Percentiles rank a stretch among this genome's conserved stretches.
phyloP scores from a whole-genome alignment of 2,113 vertebrate species.

The Camelus bactrianus region DNA sequence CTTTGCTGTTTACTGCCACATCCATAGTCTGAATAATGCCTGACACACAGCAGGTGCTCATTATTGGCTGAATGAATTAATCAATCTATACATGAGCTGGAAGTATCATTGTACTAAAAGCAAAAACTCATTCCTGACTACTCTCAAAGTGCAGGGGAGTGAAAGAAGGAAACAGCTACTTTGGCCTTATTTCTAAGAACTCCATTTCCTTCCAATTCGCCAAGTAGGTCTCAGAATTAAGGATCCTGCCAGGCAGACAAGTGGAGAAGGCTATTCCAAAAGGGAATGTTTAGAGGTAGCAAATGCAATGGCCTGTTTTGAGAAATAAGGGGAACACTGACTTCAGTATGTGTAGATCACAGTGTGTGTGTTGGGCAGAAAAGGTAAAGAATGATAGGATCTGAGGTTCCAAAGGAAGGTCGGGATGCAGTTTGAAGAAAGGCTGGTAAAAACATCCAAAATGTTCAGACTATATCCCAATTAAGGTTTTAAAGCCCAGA shows the following conservation, averaged over 20 bases:
- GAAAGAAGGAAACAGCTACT: neutral
- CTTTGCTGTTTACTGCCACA: neutral
- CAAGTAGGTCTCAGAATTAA: conserved; percentile 37
- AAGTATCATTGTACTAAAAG: conserved; percentile 17
- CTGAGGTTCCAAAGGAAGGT: neutral
- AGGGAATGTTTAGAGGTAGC: neutral
- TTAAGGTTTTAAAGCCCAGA: neutral
- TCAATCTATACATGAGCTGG: neutral
- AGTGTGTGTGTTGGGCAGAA: neutral
- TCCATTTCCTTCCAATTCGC: conserved; percentile 28
- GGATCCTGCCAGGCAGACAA: neutral
- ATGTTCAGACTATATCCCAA: neutral
- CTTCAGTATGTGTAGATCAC: neutral
- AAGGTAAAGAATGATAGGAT: neutral
- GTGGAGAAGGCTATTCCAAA: neutral
- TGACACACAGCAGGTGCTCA: neutral
- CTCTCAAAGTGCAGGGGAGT: neutral
- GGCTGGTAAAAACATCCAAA: conserved; percentile 8
- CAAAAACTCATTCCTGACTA: conserved; percentile 8
- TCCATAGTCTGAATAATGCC: neutral
- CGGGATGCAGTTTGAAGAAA: conserved; percentile 16
- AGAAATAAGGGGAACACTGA: neutral
- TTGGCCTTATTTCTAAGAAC: conserved; percentile 20
- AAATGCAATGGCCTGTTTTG: conserved; percentile 8
- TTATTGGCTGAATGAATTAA: neutral